Conservation (phyloP, 2,797 vertebrate species). For the Chlorospingus semifuscus region DNA sequence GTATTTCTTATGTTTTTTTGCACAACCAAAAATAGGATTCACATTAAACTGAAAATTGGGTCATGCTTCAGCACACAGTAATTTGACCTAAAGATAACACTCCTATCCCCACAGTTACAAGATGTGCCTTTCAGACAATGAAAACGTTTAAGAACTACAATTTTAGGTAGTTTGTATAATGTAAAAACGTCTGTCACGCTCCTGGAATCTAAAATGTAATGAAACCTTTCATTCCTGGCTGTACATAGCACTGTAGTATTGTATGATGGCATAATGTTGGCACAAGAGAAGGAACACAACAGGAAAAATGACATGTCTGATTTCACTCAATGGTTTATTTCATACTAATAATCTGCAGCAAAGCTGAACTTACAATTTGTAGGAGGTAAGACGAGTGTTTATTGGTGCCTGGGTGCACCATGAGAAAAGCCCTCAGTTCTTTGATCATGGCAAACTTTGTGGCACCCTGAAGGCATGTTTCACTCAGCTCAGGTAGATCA, state of each 20-base stretch:
- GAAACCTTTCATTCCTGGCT: neutral
- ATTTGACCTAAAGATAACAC: constrained; percentile 71
- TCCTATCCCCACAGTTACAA: constrained; percentile 30
- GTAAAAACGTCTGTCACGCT: constrained; percentile 37
- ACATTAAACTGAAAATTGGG: constrained; percentile 59
- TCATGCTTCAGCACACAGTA: constrained; percentile 61
- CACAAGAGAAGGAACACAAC: neutral
- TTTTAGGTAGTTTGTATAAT: constrained; percentile 40
- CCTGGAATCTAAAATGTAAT: constrained; percentile 19
- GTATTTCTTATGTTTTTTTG: constrained; percentile 6
- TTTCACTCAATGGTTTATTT: constrained; percentile 10
- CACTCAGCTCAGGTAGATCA: neutral
- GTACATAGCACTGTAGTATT: neutral
- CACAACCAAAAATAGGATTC: constrained; percentile 44
- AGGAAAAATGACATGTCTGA: neutral
- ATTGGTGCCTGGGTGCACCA: neutral
- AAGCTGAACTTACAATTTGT: neutral
- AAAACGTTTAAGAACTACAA: constrained; percentile 60
- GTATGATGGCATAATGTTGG: neutral
- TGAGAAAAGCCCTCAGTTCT: neutral
- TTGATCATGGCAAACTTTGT: neutral
- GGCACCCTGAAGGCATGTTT: neutral
- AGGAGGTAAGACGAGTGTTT: neutral
- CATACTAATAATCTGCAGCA: neutral
- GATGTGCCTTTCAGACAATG: constrained; percentile 60